Base-by-base conservation (phyloP, 2,888 invertebrate species). In the Agrypnus murinus region DNA sequence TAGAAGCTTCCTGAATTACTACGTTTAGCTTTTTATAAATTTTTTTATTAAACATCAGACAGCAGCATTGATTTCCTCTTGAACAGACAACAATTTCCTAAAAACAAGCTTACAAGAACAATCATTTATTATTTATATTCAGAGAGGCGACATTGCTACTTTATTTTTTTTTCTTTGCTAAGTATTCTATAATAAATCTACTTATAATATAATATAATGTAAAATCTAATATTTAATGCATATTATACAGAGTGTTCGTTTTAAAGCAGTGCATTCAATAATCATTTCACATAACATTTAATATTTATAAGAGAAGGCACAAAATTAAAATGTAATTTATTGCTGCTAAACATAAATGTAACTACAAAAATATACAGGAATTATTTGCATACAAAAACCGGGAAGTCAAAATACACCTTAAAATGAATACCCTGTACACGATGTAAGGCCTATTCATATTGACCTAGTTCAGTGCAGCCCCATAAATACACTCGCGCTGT, bases 401-500 rank as follows among this genome's bases (percentile, higher is more conserved):
- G n/a, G n/a, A n/a, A n/a, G n/a, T n/a, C n/a, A n/a, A n/a, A n/a
- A n/a, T 25, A 25, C 38, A 63, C 55, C 65, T 60, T 65, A 65
- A 70, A 70, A 62, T 40, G 65, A 70, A 70, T 55, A 70, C 57
- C 65, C 70, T 70, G 57, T 65, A 70, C 46, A 62, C 50, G 53
- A 59, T 58, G 36, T 73, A 78, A 79, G 79, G 79, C 77, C 77
- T 78, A 79, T 78, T 77, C 78, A 69, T 77, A 78, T 79, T 80
- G 77, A 79, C 75, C 76, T 50, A 79, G 77, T 77, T 75, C 75
- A 79, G 78, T 75, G 74, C 68, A 72, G 60, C 43, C 64, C 71
- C 67, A 46, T 25, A 15, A n/a, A 15, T 15, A 53, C 43, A 53
- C 32, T 50, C 38, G 53, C 68, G 66, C 65, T 71, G 73, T 62